A percentile compares a stretch with the other conserved stretches of the same genome.
Evolutionary conservation across 1,140 invertebrate species (phyloP).

Genomic region (Musca vetustissima): DNA sequence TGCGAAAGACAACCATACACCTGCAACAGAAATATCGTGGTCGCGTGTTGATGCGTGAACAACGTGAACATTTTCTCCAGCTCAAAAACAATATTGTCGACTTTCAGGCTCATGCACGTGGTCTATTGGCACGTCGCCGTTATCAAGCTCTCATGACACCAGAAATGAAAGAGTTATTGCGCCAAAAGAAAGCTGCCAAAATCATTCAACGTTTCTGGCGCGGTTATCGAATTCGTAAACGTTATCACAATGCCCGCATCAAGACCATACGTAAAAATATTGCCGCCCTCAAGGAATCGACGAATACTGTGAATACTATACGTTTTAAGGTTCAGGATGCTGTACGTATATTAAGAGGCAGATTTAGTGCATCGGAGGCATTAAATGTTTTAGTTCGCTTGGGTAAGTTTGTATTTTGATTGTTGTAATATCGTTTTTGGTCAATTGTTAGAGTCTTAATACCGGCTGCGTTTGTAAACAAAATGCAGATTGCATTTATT

Average conservation of each 20-base stretch:
- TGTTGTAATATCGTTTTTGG: no score
- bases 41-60: conserved; percentile 47
- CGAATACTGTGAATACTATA: conserved; percentile 56
- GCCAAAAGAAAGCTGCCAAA: conserved; percentile 59
- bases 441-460: no score
- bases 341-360: conserved; percentile 42
- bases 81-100: conserved; percentile 40
- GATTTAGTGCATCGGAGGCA: conserved; percentile 44
- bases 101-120: conserved; percentile 57
- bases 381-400: conserved; percentile 42
- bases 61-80: conserved; percentile 34
- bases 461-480: no score
- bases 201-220: conserved; percentile 70
- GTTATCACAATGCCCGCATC: conserved; percentile 42
- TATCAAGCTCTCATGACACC: conserved; percentile 55
- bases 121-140: conserved; percentile 58
- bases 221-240: conserved; percentile 60
- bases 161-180: conserved; percentile 56
- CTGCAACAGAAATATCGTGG: conserved; percentile 58
- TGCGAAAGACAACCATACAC: conserved; percentile 46
- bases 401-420: conserved; percentile 33
- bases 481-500: no score
- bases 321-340: conserved; percentile 41
- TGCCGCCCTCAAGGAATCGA: conserved; percentile 54
- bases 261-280: conserved; percentile 58